Evolutionary conservation across 2,113 vertebrate species (phyloP).

Genomic region (Formicarius rufipectus): DNA sequence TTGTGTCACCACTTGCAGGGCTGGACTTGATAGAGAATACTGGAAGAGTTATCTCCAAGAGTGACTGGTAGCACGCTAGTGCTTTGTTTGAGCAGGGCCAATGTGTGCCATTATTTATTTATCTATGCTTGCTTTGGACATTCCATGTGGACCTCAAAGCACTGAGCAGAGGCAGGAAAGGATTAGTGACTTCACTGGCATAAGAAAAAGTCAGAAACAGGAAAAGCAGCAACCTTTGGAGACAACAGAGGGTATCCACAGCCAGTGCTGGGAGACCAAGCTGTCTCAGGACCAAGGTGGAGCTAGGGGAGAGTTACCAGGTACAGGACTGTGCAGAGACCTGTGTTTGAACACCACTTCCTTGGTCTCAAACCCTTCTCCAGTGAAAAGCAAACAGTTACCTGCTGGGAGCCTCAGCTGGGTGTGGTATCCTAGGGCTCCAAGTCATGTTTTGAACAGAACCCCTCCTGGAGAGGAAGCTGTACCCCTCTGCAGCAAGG

Average conservation of each 20-base stretch:
- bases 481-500: background rate
- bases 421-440: background rate
- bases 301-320: background rate
- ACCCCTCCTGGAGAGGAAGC: background rate
- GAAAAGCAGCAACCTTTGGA: background rate
- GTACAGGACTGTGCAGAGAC: background rate
- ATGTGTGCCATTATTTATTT: background rate
- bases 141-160: background rate
- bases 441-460: background rate
- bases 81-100: background rate
- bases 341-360: conserved; percentile 34
- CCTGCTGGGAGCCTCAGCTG: conserved; percentile 1
- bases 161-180: background rate
- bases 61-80: fast-evolving
- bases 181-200: background rate
- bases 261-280: fast-evolving
- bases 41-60: background rate
- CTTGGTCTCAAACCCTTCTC: conserved; percentile 2
- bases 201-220: background rate
- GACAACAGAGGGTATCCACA: fast-evolving
- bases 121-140: background rate
- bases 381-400: conserved; percentile 37
- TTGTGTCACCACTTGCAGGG: background rate
- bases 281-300: background rate
- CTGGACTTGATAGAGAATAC: background rate